Conservation (phyloP, 2,797 vertebrate species). For the Tolypeutes matacus region DNA sequence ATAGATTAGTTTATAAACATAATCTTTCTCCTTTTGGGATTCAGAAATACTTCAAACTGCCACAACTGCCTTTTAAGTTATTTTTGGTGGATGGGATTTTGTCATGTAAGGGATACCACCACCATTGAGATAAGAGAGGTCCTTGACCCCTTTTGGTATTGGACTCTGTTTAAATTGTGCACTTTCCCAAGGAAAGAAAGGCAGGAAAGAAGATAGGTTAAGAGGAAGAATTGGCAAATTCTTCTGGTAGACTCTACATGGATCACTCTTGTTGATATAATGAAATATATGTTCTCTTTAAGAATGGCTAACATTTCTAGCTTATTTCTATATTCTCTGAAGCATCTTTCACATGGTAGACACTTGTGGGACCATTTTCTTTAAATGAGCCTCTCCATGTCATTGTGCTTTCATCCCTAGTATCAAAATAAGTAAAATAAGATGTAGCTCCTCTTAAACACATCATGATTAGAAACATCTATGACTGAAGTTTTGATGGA, state of each 20-base stretch:
- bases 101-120: not conserved
- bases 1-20: too few species aligned
- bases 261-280: not conserved
- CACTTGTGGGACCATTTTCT: not conserved
- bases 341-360: not conserved
- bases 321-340: not conserved
- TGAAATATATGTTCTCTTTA: not conserved
- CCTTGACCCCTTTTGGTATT: not conserved
- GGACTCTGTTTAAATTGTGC: not conserved
- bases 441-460: not conserved
- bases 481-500: constrained; percentile 10
- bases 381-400: not conserved
- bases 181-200: not conserved
- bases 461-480: constrained; percentile 17
- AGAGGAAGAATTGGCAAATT: not conserved
- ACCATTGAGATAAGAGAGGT: not conserved
- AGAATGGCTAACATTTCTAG: not conserved
- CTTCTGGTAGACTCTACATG: not conserved
- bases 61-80: not conserved
- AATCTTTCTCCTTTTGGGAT: too few species aligned
- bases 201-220: not conserved
- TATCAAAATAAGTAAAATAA: constrained; percentile 17
- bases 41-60: too few species aligned
- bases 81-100: constrained; percentile 19
- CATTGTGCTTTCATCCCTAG: not conserved